These are phyloP conservation scores for Pogona vitticeps DNA, from an alignment of 2,113 vertebrate genomes.

Conservation along the genomic window DNA sequence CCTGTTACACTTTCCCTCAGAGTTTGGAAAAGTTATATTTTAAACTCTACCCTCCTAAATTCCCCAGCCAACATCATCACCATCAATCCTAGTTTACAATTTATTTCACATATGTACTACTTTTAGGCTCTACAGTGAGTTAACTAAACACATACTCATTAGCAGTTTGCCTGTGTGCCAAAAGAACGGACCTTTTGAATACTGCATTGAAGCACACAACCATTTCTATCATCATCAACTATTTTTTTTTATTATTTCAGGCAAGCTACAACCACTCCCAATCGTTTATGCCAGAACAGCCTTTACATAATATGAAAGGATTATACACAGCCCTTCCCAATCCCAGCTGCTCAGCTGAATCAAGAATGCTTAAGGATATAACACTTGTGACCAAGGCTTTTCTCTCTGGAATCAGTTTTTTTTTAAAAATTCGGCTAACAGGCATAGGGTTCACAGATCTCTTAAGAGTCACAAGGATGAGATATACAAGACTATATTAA, in stretches of 20 bases:
- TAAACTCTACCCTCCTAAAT: too few relatives aligned
- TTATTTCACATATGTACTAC: neutral
- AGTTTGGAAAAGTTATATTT: too few relatives aligned
- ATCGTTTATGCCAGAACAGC: neutral
- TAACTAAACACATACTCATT: neutral
- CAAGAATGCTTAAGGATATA: neutral
- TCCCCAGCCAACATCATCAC: too few relatives aligned
- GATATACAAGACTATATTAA: neutral
- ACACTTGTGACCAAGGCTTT: neutral
- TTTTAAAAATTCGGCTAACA: too few relatives aligned
- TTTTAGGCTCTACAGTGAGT: neutral
- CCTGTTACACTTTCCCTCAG: too few relatives aligned
- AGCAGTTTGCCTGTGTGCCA: neutral
- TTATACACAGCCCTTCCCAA: neutral
- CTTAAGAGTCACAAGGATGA: neutral
- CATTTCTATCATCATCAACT: too few relatives aligned
- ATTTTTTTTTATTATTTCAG: neutral
- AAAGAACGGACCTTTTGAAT: neutral
- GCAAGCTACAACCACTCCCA: rapidly evolving
- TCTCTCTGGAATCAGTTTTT: neutral
- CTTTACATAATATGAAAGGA: neutral
- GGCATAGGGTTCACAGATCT: neutral
- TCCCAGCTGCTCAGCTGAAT: neutral
- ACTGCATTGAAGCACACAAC: neutral
- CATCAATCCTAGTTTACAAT: too few relatives aligned